Percentiles rank a stretch among this genome's conserved stretches.
Conservation (phyloP, 2,113 vertebrate genomes). For the Perca schrenkii region DNA sequence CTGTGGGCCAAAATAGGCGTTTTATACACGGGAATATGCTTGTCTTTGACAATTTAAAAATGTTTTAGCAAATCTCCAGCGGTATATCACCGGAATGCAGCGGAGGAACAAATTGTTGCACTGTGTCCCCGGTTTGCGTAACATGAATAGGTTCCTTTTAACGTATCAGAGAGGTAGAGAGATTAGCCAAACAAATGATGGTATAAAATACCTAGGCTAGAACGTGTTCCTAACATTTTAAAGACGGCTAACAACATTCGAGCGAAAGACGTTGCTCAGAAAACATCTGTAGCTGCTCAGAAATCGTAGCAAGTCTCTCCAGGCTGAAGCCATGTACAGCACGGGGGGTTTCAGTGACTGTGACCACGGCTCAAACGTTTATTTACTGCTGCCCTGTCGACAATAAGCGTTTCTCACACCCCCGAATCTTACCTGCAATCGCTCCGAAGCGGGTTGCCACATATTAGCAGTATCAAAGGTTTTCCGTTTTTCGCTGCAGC, state of each 20-base stretch:
- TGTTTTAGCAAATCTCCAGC: background rate
- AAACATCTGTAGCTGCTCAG: constrained; percentile 37
- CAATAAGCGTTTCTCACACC: background rate
- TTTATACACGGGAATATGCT: background rate
- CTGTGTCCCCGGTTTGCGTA: constrained; percentile 57
- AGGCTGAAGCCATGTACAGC: constrained; percentile 27
- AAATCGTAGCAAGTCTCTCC: constrained; percentile 1
- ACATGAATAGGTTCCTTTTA: constrained; percentile 51
- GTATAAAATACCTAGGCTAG: background rate
- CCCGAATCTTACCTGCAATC: constrained; percentile 90
- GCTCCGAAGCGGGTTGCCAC: constrained; percentile 97
- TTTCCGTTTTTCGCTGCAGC: constrained; percentile 69
- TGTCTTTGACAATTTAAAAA: background rate
- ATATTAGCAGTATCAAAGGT: constrained; percentile 80
- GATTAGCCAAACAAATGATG: background rate
- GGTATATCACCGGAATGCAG: constrained; percentile 25
- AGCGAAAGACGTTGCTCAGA: background rate
- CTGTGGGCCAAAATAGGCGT: background rate
- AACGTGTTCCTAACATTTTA: background rate
- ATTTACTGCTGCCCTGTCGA: constrained; percentile 32
- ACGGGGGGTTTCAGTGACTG: constrained; percentile 25
- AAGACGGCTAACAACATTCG: background rate
- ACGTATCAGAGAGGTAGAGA: constrained; percentile 14
- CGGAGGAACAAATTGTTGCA: constrained; percentile 47
- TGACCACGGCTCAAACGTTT: constrained; percentile 14